These are phyloP conservation scores for Heliangelus exortis DNA, from an alignment of 2,797 vertebrate genomes.

Conservation along the genomic window DNA sequence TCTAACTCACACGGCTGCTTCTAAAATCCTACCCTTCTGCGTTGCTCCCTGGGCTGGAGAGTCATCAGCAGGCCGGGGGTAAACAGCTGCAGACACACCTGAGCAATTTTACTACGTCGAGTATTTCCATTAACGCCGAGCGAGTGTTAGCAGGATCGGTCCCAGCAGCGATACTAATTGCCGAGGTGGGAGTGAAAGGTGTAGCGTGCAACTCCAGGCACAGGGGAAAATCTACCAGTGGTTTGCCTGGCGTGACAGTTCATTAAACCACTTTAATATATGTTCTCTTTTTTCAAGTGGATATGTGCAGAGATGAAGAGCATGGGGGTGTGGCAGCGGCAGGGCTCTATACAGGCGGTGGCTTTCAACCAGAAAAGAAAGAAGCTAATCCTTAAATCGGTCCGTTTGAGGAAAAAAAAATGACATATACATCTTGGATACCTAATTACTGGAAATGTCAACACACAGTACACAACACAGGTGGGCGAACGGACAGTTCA, in stretches of 20 bases:
- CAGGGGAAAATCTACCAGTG: background rate
- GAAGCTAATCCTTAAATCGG: background rate
- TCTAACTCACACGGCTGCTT: background rate
- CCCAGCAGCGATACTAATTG: background rate
- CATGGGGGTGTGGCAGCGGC: background rate
- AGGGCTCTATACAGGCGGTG: background rate
- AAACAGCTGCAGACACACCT: background rate
- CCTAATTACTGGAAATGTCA: background rate
- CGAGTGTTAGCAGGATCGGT: background rate
- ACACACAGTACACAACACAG: background rate
- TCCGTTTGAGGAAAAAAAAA: conserved; percentile 18
- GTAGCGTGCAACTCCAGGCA: background rate
- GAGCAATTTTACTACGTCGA: background rate
- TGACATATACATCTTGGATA: background rate
- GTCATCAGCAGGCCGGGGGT: background rate
- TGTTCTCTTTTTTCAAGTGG: background rate
- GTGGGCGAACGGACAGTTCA: background rate
- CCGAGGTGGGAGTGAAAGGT: background rate
- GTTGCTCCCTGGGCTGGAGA: background rate
- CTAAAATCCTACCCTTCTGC: background rate
- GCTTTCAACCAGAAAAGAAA: background rate
- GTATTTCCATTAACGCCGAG: background rate
- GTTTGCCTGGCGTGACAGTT: background rate
- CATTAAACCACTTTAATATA: background rate
- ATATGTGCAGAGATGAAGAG: background rate